phyloP scores from a whole-genome alignment of 1,140 invertebrate species.

The Lycorma delicatula region DNA sequence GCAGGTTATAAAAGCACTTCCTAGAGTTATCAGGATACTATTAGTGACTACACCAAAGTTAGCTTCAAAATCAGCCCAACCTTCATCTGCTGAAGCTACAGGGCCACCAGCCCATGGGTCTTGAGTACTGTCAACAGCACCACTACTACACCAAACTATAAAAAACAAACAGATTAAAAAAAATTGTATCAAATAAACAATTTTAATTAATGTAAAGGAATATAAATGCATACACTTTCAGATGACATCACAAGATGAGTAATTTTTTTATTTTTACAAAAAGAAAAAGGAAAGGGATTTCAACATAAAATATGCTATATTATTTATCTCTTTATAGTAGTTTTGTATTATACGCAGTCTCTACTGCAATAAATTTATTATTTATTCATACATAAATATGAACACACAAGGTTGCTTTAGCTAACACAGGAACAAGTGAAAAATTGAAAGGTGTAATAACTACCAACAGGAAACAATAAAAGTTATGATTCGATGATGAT shows the following conservation, averaged over 20 bases:
- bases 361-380: too few relatives aligned
- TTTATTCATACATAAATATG: too few relatives aligned
- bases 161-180: background rate
- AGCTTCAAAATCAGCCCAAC: constrained; percentile 20
- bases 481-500: too few relatives aligned
- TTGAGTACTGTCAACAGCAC: background rate
- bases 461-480: too few relatives aligned
- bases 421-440: too few relatives aligned
- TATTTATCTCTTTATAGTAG: too few relatives aligned
- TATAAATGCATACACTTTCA: background rate
- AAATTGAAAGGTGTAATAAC: too few relatives aligned
- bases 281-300: background rate
- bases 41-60: constrained; percentile 10
- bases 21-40: background rate
- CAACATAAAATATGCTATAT: background rate
- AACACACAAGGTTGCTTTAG: too few relatives aligned
- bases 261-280: background rate
- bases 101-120: constrained; percentile 13
- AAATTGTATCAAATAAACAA: background rate
- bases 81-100: constrained; percentile 1
- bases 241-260: background rate
- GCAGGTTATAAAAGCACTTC: too few relatives aligned
- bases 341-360: too few relatives aligned
- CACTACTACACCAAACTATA: constrained; percentile 7
- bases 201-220: background rate